A percentile compares a stretch with the other conserved stretches of the same genome.
Conservation (phyloP, 2,888 invertebrate species). For the Dryobota labecula region DNA sequence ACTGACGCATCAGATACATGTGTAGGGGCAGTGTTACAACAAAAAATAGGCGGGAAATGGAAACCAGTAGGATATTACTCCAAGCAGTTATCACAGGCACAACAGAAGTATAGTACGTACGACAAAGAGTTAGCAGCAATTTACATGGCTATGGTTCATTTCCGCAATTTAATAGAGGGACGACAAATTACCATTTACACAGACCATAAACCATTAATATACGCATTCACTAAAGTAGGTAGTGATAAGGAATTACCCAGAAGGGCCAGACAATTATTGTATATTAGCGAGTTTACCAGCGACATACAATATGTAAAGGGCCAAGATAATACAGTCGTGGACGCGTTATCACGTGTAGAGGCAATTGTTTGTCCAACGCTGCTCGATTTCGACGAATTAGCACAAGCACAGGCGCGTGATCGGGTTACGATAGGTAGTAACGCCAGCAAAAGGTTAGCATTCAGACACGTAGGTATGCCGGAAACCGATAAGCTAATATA, state of each 20-base stretch:
- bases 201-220: not conserved
- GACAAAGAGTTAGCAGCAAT: slow-evolving; percentile 1
- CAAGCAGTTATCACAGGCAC: too few relatives aligned
- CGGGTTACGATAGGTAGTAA: not conserved
- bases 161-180: not conserved
- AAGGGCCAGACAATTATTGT: not conserved
- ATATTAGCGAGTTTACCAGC: not conserved
- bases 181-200: not conserved
- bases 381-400: not conserved
- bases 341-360: not conserved
- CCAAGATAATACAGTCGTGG: not conserved
- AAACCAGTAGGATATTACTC: not conserved
- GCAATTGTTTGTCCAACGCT: not conserved
- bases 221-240: not conserved
- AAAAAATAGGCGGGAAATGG: not conserved
- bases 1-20: not conserved
- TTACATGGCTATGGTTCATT: slow-evolving; percentile 14
- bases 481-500: not conserved
- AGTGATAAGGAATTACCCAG: not conserved
- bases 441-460: not conserved
- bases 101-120: not conserved
- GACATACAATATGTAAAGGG: too few relatives aligned
- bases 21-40: not conserved
- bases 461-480: not conserved
- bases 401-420: not conserved